Evolutionary conservation across 2,888 invertebrate genomes (phyloP).

Genomic region (Pyralis farinalis): DNA sequence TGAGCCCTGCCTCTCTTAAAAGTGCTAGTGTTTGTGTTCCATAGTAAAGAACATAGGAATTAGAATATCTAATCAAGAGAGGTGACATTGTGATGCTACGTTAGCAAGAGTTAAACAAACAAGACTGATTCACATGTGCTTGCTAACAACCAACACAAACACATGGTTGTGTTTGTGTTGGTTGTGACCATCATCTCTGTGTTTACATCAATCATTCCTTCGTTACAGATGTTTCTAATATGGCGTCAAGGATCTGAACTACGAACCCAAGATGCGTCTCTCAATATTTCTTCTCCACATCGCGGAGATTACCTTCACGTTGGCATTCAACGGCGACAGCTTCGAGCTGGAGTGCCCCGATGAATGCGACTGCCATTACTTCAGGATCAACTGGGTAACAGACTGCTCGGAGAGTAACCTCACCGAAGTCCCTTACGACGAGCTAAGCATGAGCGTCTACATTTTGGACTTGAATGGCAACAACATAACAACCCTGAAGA

Average conservation of each 20-base stretch:
- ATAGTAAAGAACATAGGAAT: no score
- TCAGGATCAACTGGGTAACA: constrained; percentile 88
- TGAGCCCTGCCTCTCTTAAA: no score
- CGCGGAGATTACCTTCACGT: constrained; percentile 38
- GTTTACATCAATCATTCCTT: constrained; percentile 12
- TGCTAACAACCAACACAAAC: constrained; percentile 30
- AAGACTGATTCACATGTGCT: constrained; percentile 23
- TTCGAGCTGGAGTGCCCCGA: constrained; percentile 86
- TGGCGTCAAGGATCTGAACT: constrained; percentile 22
- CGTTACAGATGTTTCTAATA: constrained; percentile 35
- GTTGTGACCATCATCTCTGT: constrained; percentile 10
- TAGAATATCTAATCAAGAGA: no score
- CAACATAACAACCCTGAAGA: constrained; percentile 79
- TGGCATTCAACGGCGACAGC: constrained; percentile 82
- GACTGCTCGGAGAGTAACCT: constrained; percentile 88
- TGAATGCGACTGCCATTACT: constrained; percentile 88
- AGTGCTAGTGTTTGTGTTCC: no score
- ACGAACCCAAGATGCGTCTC: constrained; percentile 37
- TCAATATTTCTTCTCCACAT: constrained; percentile 44
- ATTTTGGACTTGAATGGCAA: constrained; percentile 86
- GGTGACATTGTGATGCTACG: no score
- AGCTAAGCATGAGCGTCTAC: constrained; percentile 86
- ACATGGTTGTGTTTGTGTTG: constrained; percentile 19
- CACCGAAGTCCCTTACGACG: constrained; percentile 84
- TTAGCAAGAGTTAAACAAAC: constrained; percentile 8